Evolutionary conservation across 2,113 vertebrate genomes (phyloP), one percentile per base, ranked within the genome.

Genomic region (Corythornis madagascariensis): DNA sequence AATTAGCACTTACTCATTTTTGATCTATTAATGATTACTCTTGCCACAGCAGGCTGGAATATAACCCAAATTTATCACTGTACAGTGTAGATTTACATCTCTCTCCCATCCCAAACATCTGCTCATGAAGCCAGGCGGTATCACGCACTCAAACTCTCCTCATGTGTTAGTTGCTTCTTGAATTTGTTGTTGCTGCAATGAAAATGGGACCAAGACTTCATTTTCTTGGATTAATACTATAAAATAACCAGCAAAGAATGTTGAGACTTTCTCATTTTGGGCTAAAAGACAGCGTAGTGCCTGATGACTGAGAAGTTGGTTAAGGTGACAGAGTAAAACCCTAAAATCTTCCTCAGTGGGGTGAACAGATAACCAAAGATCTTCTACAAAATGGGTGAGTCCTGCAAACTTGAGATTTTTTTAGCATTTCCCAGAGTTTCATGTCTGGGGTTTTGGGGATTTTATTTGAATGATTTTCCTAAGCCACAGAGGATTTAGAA

Each of bases 161-260:
- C 73, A 52, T 63, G 4, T 65, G 64, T 42, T 22, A 67, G 48
- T 63, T 28, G 33, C 4, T 83, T 89, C 55, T 70, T 75, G 50
- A 86, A 81, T 87, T 85, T 76, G 22, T 35, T 57, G 84, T 43
- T 57, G 57, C 78, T 75, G 22, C 72, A 79, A 90, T 53, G 48
- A 78, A 90, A 89, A 67, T 47, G 14, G 10, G 21, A 85, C 61
- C 35, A 42, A 85, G 42, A 45, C 43, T 85, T 75, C 4, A 42
- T 90, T 84, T 91, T 69, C 31, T 63, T 50, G 28, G 12, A 53
- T 64, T 81, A 94, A 87, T 87, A 55, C 7, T 28, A 55, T 55
- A 26, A n/a, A 90, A 21, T 40, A 79, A 4, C 17, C 50, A 84
- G 7, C 10, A 25, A 53, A 84, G 31, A 45, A 17, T 9, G n/a